Base-by-base conservation (phyloP, 1,140 invertebrate genomes). In the Drosophila navojoa region DNA sequence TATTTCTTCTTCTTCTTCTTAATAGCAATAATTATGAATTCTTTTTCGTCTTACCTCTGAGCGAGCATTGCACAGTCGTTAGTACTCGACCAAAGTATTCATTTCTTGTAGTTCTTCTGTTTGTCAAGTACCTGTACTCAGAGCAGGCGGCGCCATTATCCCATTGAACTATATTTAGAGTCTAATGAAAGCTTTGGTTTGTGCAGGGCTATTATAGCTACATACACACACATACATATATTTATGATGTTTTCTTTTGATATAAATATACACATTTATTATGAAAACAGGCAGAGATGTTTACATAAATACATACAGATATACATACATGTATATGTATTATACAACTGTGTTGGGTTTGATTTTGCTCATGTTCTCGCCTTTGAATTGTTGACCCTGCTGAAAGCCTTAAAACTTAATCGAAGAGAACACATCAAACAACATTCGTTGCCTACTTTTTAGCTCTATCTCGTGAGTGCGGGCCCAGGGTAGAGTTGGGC, bases 351-450 rank as follows among this genome's bases (percentile, higher is more conserved):
- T 29, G 27, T 6, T 32, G 32, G 9, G 6, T 0, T 32, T 10
- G 10, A 9, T 7, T 32, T 32, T 32, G 32, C 5, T 5, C 32
- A 32, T 32, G 32, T 10, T 32, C 32, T 32, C 32, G 32, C 32
- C 32, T 32, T 7, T 9, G 32, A 32, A 9, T 32, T 38, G 42
- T 71, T 82, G 69, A 62, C 71, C 78, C 78, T 72, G 71, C 63
- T 66, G 64, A 61, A 68, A 81, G 71, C 82, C 72, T 87, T 82
- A 38, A 29, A 77, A 77, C 72, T 63, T 79, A 72, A 89, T 87
- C 84, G 81, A 87, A 79, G 68, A 77, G 59, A 62, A 54, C 67
- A 86, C 84, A 79, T 87, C 75, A 76, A 86, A 86, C 75, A 81
- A 71, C 81, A 87, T 63, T 85, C 77, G 55, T 13, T 58, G 54